Conservation (phyloP, 2,797 vertebrate species). For the Agapornis canus region DNA sequence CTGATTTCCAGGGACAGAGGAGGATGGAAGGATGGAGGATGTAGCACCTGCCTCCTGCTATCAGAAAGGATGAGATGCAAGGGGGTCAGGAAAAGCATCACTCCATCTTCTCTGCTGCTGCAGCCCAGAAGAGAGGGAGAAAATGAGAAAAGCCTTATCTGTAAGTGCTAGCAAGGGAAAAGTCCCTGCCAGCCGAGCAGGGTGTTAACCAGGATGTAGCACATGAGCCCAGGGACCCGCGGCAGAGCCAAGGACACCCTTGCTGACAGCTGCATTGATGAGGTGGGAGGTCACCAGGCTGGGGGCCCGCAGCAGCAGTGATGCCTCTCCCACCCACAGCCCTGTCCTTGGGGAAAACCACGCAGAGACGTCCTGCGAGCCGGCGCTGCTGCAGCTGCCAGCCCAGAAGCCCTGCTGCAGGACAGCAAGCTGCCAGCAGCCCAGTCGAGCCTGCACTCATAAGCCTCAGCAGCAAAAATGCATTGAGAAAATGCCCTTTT, state of each 20-base stretch:
- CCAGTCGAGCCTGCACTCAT: not conserved
- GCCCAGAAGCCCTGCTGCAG: not conserved
- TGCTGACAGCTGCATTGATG: fast-evolving
- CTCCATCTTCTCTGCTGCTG: not conserved
- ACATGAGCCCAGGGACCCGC: fast-evolving
- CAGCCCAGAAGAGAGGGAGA: not conserved
- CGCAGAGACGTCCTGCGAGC: not conserved
- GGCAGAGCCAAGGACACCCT: not conserved
- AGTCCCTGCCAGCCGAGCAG: not conserved
- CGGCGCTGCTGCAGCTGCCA: not conserved
- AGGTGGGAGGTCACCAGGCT: not conserved
- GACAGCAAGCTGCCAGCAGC: not conserved
- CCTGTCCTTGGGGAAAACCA: not conserved
- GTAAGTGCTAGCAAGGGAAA: not conserved
- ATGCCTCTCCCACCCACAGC: not conserved
- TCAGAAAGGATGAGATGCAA: not conserved
- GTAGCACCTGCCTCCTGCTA: not conserved
- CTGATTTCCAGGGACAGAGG: not conserved
- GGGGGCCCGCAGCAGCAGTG: fast-evolving
- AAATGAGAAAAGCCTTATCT: not conserved
- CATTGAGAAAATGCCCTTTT: not conserved
- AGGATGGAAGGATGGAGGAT: not conserved
- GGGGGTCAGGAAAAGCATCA: not conserved
- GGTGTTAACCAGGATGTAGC: not conserved
- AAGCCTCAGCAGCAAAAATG: not conserved